Evolutionary conservation across 2,113 vertebrate species (phyloP), one percentile per base, ranked within the genome.

Genomic region (human (Homo sapiens)): DNA sequence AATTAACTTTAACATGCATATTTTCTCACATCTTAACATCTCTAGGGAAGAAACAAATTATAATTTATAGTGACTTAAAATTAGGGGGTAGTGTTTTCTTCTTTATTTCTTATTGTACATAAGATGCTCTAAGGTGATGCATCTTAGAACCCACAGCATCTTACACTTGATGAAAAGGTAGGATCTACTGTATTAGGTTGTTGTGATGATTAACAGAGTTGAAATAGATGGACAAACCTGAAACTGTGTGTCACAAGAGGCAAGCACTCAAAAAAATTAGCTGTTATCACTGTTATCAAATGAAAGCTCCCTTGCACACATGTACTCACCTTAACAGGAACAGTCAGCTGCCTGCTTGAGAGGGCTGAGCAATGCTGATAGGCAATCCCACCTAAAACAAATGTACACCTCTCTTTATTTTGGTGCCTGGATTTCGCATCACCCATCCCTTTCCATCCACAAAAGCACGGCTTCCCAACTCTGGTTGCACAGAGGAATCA

Each of bases 21-120:
- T 38, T 90, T 97, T 89, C 73, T 93, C 80, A 86, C 38, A 90
- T 61, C 64, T 91, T 88, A 79, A 61, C 27, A 79, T 82, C 43
- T 92, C 68, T 73, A 22, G 25, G 16, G 3, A 10, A 87, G 66
- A 72, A 20, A 50, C 2, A 43, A 48, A n/a, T 38, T 25, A 40
- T 80, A 59, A 40, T 38, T 50, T 87, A 38, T 14, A 76, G 25
- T 48, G 73, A 89, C 9, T 88, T 88, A 57, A 0, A 76, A 95
- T 93, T 83, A 72, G 3, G 27, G 82, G 55, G 16, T 27, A 82
- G 20, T 57, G 7, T 38, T 80, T 93, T 85, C 45, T 73, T 32
- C 27, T 83, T 72, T 89, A 70, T 92, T 90, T 89, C 35, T 73
- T 30, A 40, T 43, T 8, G 4, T 45, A 83, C 3, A 17, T 73